Base-by-base conservation (phyloP, 2,888 invertebrate species). In the Clivina fossor region DNA sequence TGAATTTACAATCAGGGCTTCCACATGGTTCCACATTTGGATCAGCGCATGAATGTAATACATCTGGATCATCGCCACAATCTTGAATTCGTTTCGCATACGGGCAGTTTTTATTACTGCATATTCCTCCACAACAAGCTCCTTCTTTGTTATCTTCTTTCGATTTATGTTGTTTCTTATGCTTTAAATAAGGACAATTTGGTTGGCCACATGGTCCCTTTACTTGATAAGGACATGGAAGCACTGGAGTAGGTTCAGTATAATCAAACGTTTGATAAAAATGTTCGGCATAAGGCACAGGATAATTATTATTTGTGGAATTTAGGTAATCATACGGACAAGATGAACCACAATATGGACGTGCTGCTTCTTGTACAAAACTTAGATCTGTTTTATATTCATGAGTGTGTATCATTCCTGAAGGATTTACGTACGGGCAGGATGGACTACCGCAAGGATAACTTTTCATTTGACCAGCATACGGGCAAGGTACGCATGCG, bases 271-370 rank as follows among this genome's bases (percentile, higher is more conserved):
- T 18, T 24, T 33, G 43, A 44, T 53, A 53, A n/a, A n/a, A n/a
- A 44, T 44, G 43, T 28, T 15, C 33, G 2, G 35, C 37, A n/a
- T 35, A 35, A 4, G 35, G 35, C 33, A 11, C 11, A 11, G 43
- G 35, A 16, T 44, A 53, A n/a, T 13, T 5, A 2, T 33, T 32
- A 11, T 20, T 26, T 35, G 44, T 8, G 7, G 53, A 53, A 16
- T 44, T 35, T 28, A 53, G 20, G 15, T 53, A 53, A 26, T 53
- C 53, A 13, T 37, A 53, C 3, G 53, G 53, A 18, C 44, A 26
- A 9, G 53, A 43, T 13, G 53, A 53, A 11, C 53, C 53, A 28
- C 35, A 35, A 44, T 53, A 53, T 7, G 53, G 53, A 26, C 53
- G 43, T 1, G 53, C 43, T 8, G 53, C 53, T 44, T 53, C 53